Percentiles rank a stretch among this genome's conserved stretches.
Evolutionary conservation across 2,888 invertebrate genomes (phyloP).

Genomic region (Amorpha juglandis): DNA sequence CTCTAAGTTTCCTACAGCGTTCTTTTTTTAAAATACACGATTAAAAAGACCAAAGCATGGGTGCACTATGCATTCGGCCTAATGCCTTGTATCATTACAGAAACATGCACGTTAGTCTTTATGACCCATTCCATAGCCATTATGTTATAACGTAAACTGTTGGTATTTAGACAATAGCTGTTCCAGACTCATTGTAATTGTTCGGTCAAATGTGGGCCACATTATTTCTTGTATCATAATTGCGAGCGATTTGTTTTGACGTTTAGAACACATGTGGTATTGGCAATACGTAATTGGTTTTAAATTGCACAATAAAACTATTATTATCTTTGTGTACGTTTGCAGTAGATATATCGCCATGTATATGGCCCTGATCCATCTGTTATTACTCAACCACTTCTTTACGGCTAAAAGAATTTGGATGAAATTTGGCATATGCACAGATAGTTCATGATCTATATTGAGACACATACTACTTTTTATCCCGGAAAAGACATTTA

Average conservation of each 20-base stretch:
- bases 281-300: slow-evolving; percentile 7
- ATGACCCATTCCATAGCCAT: slow-evolving; percentile 51
- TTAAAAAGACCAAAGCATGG: neutral
- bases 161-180: slow-evolving; percentile 62
- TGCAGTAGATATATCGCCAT: too few relatives aligned
- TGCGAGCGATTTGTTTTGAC: slow-evolving; percentile 21
- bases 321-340: neutral
- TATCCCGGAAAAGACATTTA: too few relatives aligned
- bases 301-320: neutral
- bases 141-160: slow-evolving; percentile 44
- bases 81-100: slow-evolving; percentile 46
- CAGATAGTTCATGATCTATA: too few relatives aligned
- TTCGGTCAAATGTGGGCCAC: slow-evolving; percentile 26
- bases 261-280: slow-evolving; percentile 8
- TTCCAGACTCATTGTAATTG: slow-evolving; percentile 27
- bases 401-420: too few relatives aligned
- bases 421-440: too few relatives aligned
- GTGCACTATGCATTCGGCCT: slow-evolving; percentile 24
- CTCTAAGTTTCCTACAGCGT: neutral
- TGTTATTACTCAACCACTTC: too few relatives aligned
- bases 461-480: too few relatives aligned
- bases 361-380: too few relatives aligned
- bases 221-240: slow-evolving; percentile 25
- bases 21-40: neutral
- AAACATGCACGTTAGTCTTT: slow-evolving; percentile 49